Evolutionary conservation across 2,888 invertebrate species (phyloP), one percentile per base, ranked within the genome.

Genomic region (Sericinus montela): DNA sequence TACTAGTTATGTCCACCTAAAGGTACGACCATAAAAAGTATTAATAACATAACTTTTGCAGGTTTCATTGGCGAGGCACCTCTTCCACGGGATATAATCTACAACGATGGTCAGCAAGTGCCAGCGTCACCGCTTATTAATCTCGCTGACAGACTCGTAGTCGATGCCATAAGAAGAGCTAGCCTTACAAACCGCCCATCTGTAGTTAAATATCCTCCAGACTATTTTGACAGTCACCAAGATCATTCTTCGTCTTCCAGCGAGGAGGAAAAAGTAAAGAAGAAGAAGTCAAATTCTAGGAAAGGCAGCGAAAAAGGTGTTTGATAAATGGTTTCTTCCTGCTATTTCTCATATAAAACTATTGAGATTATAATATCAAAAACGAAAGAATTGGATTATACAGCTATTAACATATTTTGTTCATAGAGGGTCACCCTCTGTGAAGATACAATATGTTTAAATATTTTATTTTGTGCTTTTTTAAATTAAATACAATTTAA

Each of bases 101-200:
- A 69, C 40, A 67, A 78, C 2, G 63, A 65, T 30, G 72, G 77
- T 0, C 49, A 72, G 6, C 69, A 60, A 3, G 48, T 66, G 1
- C 72, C 74, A 0, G 54, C 50, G 0, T 78, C 78, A 0, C 82
- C 86, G 0, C 63, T 86, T 0, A 58, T 62, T 5, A 69, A 68
- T 15, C 72, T 87, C 36, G 67, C 84, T 0, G 86, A 88, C 42
- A 66, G 87, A 11, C 63, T 88, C 3, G 86, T 87, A 0, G 84
- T 67, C 0, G 88, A 88, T 52, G 88, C 88, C 0, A 69, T 88
- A 8, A 61, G 79, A 39, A 62, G 88, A 44, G 85, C 85, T 1
- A 88, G 88, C 42, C 65, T 85, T 1, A 81, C 83, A 1, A 67
- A 78, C 36, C 60, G 85, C 40, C 82, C 85, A 0, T 77, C 82